Evolutionary conservation across 2,888 invertebrate species (phyloP).

Genomic region (Thyatira batis): DNA sequence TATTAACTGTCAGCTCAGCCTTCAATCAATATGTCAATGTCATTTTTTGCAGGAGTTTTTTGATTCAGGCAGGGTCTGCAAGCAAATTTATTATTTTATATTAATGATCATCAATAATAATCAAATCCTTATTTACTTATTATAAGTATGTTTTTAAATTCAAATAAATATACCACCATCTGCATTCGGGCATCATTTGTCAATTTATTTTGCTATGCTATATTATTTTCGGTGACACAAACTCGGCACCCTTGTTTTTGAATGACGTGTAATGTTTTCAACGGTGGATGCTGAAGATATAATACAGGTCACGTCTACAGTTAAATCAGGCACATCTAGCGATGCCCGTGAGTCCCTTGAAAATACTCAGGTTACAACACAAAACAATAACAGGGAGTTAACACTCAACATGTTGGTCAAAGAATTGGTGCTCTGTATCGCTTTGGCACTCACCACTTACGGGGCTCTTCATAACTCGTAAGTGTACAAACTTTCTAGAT

Average conservation of each 20-base stretch:
- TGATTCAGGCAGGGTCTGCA: too few relatives aligned
- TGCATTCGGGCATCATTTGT: conserved; percentile 20
- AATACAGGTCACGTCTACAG: conserved; percentile 73
- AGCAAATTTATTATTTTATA: too few relatives aligned
- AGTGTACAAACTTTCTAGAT: conserved; percentile 46
- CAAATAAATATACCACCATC: conserved; percentile 20
- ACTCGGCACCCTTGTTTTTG: conserved; percentile 62
- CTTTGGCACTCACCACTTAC: conserved; percentile 85
- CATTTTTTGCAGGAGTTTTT: too few relatives aligned
- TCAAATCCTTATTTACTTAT: conserved; percentile 11
- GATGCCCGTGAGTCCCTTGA: conserved; percentile 65
- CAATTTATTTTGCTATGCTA: conserved; percentile 49
- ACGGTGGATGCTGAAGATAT: conserved; percentile 75
- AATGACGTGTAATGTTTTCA: conserved; percentile 82
- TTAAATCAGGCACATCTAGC: conserved; percentile 60
- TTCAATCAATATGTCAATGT: too few relatives aligned
- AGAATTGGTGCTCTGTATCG: conserved; percentile 85
- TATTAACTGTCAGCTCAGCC: too few relatives aligned
- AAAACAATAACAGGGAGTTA: conserved; percentile 63
- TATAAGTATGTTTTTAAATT: conserved; percentile 47
- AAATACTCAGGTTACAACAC: conserved; percentile 57
- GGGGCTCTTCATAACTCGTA: conserved; percentile 88
- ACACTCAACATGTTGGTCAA: conserved; percentile 83
- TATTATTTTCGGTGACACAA: conserved; percentile 40
- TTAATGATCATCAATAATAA: not conserved